Percentiles rank a stretch among this genome's conserved stretches.
Evolutionary conservation across 2,113 vertebrate species (phyloP).

Genomic region (Glaucomys volans): DNA sequence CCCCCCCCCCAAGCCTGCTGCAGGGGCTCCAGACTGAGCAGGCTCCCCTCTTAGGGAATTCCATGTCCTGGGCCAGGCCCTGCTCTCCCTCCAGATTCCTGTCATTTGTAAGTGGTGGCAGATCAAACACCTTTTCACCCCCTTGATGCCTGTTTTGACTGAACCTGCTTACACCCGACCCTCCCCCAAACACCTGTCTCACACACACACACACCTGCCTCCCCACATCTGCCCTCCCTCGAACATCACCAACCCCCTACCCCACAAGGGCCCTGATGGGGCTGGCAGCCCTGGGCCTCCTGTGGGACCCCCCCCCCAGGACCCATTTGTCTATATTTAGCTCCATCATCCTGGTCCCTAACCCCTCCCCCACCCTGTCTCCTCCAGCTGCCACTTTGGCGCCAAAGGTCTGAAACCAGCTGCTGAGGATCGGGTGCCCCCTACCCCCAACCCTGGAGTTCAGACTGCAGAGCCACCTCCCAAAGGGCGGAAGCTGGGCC

Average conservation of each 20-base stretch:
- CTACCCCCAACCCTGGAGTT: neutral
- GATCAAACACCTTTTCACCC: neutral
- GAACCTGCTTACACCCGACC: neutral
- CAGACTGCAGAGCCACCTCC: neutral
- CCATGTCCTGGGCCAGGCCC: neutral
- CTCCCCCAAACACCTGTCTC: neutral
- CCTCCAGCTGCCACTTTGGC: neutral
- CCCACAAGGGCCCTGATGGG: neutral
- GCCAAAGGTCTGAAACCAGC: conserved; percentile 55
- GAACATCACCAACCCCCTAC: too few relatives aligned
- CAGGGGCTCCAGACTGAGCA: neutral
- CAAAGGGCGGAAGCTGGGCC: neutral
- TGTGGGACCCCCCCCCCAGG: neutral
- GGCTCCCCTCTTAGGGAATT: neutral
- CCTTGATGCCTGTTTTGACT: neutral
- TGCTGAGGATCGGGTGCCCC: neutral
- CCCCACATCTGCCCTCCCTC: too few relatives aligned
- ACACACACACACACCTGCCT: too few relatives aligned
- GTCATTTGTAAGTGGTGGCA: neutral
- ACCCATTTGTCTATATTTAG: neutral
- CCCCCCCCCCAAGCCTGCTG: neutral
- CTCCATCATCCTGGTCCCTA: neutral
- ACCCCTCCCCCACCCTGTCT: neutral
- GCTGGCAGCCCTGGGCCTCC: neutral
- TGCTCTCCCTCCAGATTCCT: neutral